Evolutionary conservation across 1,140 invertebrate genomes (phyloP), one percentile per base, ranked within the genome.

Genomic region (Magallana angulata): DNA sequence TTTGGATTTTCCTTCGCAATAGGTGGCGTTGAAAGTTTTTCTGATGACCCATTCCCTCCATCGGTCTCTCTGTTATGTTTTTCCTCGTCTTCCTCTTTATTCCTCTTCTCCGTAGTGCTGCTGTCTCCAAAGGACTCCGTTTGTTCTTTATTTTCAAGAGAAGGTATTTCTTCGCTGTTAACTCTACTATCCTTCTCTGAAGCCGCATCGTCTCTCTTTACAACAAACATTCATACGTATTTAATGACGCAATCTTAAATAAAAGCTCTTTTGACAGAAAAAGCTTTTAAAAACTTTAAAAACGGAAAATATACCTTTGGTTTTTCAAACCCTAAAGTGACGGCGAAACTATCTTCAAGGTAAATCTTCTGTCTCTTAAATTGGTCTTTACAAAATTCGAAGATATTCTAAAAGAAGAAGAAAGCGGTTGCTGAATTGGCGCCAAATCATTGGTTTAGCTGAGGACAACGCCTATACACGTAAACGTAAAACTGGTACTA

Each of bases 361-460:
- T 58, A n/a, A 8, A n/a, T 56, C 36, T 56, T 48, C 36, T 82
- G 81, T 57, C 16, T 57, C 18, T 82, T 6, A 11, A 30, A 57
- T 56, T 82, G 48, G 36, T 48, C 57, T 56, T 57, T 57, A 58
- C 81, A 82, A 82, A 57, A 82, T 82, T 82, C 81, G 16, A 82
- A 82, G 8, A 11, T 58, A 56, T 82, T 30, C 81, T 82, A 14
- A 3, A 6, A 8, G 57, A 6, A 14, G n/a, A 62, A 48, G 36
- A 48, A 48, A 48, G 3, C n/a, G 9, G n/a, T 3, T 62, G 14
- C 12, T 62, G n/a, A 62, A 62, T 62, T 62, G 0, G n/a, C 60
- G n/a, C 60, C 14, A n/a, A 16, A 62, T 12, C n/a, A n/a, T 48
- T 48, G 36, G 36, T 48, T 48, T 48, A 48, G 14, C 7, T 64